Percentiles rank a stretch among this genome's conserved stretches.
phyloP scores from a whole-genome alignment of 2,888 invertebrate species.

The Melinaea menophilus region DNA sequence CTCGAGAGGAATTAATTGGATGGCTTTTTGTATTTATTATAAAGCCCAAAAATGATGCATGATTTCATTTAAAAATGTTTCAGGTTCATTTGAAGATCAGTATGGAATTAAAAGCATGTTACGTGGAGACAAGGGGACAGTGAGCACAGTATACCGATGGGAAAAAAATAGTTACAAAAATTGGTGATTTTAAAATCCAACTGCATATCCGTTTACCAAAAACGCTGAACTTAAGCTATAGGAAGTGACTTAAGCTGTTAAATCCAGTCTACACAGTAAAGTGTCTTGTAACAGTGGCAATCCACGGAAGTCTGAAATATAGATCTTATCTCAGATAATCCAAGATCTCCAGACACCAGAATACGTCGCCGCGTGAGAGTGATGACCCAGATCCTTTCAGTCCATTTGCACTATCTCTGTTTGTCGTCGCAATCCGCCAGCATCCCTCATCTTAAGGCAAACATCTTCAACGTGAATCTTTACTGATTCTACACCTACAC shows the following conservation, averaged over 20 bases:
- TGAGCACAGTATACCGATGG: not conserved
- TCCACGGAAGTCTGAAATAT: not conserved
- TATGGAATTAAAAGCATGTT: not conserved
- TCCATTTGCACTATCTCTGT: slow-evolving; percentile 69
- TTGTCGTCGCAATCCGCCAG: slow-evolving; percentile 67
- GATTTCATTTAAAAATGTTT: slow-evolving; percentile 13
- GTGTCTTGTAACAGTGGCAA: not conserved
- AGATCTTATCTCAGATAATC: not conserved
- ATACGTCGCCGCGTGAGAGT: slow-evolving; percentile 40
- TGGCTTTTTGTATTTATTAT: slow-evolving; percentile 32
- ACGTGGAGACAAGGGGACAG: not conserved
- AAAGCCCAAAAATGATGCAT: slow-evolving; percentile 25
- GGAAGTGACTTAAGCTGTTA: too few species aligned
- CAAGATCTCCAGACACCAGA: slow-evolving; percentile 19
- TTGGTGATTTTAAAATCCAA: not conserved
- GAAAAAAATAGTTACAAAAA: not conserved
- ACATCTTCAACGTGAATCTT: slow-evolving; percentile 14
- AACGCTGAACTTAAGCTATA: too few species aligned
- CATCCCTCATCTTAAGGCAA: slow-evolving; percentile 35
- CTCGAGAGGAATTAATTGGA: slow-evolving; percentile 31
- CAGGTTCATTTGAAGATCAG: not conserved
- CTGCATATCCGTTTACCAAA: too few species aligned
- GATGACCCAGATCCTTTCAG: slow-evolving; percentile 73
- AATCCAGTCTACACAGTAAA: not conserved
- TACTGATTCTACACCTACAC: slow-evolving; percentile 4